Evolutionary conservation across 2,113 vertebrate species (phyloP).

Genomic region (Proterorhinus semilunaris): DNA sequence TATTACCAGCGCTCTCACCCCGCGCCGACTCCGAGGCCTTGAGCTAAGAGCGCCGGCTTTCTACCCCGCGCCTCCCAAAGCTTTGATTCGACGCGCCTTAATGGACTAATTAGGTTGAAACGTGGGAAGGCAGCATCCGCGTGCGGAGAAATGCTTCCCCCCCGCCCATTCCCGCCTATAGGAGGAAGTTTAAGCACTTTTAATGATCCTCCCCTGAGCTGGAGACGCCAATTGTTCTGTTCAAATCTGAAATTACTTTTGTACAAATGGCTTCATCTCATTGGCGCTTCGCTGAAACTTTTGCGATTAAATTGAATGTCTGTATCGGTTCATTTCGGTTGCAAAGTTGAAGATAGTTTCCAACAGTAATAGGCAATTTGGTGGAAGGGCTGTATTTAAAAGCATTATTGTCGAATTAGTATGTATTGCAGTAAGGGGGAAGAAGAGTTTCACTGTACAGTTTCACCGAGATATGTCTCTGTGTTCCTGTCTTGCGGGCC

Average conservation of each 20-base stretch:
- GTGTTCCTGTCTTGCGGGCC: background rate
- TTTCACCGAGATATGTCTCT: too few relatives aligned
- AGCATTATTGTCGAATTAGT: background rate
- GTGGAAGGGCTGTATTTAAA: background rate
- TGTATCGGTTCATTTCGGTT: background rate
- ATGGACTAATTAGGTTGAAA: conserved; percentile 22
- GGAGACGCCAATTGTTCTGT: background rate
- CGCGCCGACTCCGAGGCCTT: conserved; percentile 17
- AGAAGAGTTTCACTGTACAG: background rate
- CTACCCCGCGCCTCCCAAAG: background rate
- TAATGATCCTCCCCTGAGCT: background rate
- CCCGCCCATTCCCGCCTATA: background rate
- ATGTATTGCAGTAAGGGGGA: background rate
- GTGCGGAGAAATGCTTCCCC: background rate
- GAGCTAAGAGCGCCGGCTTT: conserved; percentile 20
- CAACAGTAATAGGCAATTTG: background rate
- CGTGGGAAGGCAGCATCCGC: background rate
- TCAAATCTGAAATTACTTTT: conserved; percentile 9
- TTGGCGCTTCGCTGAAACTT: conserved; percentile 2
- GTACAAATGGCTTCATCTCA: conserved; percentile 3
- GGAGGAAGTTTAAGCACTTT: background rate
- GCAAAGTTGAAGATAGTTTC: background rate
- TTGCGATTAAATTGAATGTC: conserved; percentile 2
- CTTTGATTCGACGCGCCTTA: conserved; percentile 19
- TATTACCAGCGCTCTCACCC: conserved; percentile 11